phyloP scores from a whole-genome alignment of 2,797 vertebrate species.

The Vespertilio murinus region DNA sequence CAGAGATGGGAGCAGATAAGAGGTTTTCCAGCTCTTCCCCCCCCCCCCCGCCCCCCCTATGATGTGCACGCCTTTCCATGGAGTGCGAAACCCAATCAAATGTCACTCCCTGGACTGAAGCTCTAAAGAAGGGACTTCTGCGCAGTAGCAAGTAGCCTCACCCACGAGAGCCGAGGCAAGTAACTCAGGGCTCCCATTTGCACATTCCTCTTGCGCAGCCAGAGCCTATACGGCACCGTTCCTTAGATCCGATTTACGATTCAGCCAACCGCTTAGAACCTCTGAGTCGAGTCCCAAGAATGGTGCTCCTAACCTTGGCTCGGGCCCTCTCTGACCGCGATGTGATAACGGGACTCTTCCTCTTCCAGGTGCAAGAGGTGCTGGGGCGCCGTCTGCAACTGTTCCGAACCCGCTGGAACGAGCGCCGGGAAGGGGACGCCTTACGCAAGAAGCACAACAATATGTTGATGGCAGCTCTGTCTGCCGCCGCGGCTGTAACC shows the following conservation, averaged over 20 bases:
- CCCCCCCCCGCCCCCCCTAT: neutral
- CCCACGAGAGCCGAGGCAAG: neutral
- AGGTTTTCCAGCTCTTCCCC: neutral
- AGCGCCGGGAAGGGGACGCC: conserved; percentile 89
- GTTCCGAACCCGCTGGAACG: conserved; percentile 93
- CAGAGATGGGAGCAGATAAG: neutral
- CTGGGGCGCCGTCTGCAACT: conserved; percentile 95
- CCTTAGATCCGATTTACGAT: neutral
- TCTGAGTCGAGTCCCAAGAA: neutral
- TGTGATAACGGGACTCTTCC: neutral
- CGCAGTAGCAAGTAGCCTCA: neutral
- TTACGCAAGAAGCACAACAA: conserved; percentile 76
- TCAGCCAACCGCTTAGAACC: neutral
- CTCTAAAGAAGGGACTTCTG: neutral
- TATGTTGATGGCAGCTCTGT: neutral
- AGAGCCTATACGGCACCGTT: neutral
- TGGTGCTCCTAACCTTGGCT: neutral
- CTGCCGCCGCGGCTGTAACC: rapidly evolving
- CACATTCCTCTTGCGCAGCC: neutral
- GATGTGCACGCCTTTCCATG: no score
- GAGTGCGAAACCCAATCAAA: neutral
- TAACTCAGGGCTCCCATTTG: neutral
- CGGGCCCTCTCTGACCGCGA: neutral
- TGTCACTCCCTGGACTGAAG: neutral
- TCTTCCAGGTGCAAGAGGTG: conserved; percentile 91